Evolutionary conservation across 1,140 invertebrate genomes (phyloP).

Genomic region (Atta cephalotes): DNA sequence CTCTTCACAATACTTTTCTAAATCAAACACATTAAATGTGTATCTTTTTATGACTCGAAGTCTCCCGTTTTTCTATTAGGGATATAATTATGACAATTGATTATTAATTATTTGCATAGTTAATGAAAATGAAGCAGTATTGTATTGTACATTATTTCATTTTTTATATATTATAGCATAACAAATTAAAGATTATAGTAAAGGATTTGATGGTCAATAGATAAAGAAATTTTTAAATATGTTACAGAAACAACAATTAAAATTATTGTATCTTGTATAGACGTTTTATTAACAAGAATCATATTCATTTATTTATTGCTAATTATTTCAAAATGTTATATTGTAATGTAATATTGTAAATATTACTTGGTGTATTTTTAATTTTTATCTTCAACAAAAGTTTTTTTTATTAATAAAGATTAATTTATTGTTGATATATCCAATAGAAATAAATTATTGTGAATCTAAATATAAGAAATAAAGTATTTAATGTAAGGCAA

Average conservation of each 20-base stretch:
- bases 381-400: constrained; percentile 39
- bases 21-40: constrained; percentile 54
- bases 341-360: not conserved
- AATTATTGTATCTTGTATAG: constrained; percentile 25
- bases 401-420: constrained; percentile 41
- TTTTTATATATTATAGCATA: constrained; percentile 9
- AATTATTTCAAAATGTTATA: constrained; percentile 18
- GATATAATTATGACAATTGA: constrained; percentile 16
- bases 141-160: constrained; percentile 47
- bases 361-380: not conserved
- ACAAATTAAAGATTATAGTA: not conserved
- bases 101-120: constrained; percentile 36
- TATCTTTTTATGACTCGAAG: constrained; percentile 24
- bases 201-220: constrained; percentile 36
- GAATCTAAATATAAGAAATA: constrained; percentile 64
- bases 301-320: constrained; percentile 36
- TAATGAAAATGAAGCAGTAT: constrained; percentile 37
- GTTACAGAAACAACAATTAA: constrained; percentile 1
- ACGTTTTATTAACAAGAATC: constrained; percentile 1
- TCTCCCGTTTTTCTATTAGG: constrained; percentile 39
- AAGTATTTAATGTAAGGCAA: constrained; percentile 71
- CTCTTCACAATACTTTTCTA: constrained; percentile 7
- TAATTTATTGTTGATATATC: constrained; percentile 49
- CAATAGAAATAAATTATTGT: constrained; percentile 70
- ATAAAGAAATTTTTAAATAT: constrained; percentile 12